Percentiles rank a stretch among this genome's conserved stretches.
phyloP scores from a whole-genome alignment of 35 echinoderm and acorn worm genomes.

The Amphiura filiformis region DNA sequence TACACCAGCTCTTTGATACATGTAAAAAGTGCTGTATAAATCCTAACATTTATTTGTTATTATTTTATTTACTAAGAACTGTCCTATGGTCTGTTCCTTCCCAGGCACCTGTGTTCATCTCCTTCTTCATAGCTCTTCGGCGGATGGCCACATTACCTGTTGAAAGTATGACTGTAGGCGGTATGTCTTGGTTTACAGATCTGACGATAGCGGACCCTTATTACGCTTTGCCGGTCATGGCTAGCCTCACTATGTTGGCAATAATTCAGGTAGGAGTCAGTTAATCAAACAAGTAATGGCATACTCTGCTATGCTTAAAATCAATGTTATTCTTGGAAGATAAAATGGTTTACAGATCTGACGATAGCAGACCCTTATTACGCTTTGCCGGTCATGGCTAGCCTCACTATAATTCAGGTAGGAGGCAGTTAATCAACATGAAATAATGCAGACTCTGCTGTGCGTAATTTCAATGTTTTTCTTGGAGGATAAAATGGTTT shows the following conservation, averaged over 20 bases:
- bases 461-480: too few species aligned
- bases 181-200: constrained; percentile 88
- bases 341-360: not conserved
- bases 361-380: constrained; percentile 87
- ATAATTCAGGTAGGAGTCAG: constrained; percentile 67
- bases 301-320: too few species aligned
- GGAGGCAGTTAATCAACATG: too few species aligned
- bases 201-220: constrained; percentile 85
- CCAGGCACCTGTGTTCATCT: constrained; percentile 95
- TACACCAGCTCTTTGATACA: too few species aligned
- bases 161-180: constrained; percentile 88
- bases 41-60: too few species aligned
- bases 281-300: too few species aligned
- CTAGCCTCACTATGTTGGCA: constrained; percentile 82
- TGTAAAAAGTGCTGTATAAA: too few species aligned
- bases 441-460: too few species aligned
- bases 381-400: constrained; percentile 74
- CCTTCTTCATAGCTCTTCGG: constrained; percentile 92
- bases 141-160: constrained; percentile 82
- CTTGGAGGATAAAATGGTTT: constrained; percentile 87
- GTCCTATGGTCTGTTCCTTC: not conserved
- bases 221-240: constrained; percentile 73
- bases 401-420: constrained; percentile 79
- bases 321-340: not conserved
- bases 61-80: too few species aligned